These are phyloP conservation scores for Heliconius ethilla DNA, from an alignment of 2,888 invertebrate genomes.

Conservation along the genomic window DNA sequence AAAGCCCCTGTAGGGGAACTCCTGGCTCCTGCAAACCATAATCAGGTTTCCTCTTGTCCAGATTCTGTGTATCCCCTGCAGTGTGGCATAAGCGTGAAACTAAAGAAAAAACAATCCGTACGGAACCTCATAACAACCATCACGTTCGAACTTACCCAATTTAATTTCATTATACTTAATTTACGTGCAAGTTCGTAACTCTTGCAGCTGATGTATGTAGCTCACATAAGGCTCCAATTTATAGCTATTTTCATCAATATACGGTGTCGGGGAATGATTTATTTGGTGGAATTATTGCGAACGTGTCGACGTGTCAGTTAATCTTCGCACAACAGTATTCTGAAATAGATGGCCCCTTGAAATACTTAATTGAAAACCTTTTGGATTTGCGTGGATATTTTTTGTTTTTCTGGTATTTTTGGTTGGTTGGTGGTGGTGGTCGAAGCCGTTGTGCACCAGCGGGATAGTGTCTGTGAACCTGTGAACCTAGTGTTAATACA, in stretches of 20 bases:
- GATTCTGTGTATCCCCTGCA: no score
- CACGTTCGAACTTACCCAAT: neutral
- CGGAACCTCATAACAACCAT: neutral
- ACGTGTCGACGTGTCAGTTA: slow-evolving; percentile 37
- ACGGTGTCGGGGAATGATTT: slow-evolving; percentile 37
- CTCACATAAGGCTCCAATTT: slow-evolving; percentile 42
- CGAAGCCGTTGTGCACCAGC: no score
- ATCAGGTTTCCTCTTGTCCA: no score
- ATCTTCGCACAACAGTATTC: slow-evolving; percentile 32
- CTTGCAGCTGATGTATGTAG: slow-evolving; percentile 36
- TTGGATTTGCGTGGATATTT: neutral
- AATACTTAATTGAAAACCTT: slow-evolving; percentile 30
- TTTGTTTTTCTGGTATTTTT: neutral
- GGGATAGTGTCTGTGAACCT: no score
- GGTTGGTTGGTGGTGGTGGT: no score
- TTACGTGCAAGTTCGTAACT: slow-evolving; percentile 25
- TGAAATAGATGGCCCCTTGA: slow-evolving; percentile 32
- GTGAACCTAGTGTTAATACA: no score
- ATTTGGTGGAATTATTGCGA: slow-evolving; percentile 37
- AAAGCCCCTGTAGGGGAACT: no score
- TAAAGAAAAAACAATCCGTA: neutral
- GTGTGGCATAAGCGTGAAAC: no score
- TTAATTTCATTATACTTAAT: slow-evolving; percentile 15
- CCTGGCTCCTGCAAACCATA: no score
- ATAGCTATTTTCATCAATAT: slow-evolving; percentile 42